phyloP scores from a whole-genome alignment of 2,797 vertebrate genomes.

The Paedocypris micromegethes region DNA sequence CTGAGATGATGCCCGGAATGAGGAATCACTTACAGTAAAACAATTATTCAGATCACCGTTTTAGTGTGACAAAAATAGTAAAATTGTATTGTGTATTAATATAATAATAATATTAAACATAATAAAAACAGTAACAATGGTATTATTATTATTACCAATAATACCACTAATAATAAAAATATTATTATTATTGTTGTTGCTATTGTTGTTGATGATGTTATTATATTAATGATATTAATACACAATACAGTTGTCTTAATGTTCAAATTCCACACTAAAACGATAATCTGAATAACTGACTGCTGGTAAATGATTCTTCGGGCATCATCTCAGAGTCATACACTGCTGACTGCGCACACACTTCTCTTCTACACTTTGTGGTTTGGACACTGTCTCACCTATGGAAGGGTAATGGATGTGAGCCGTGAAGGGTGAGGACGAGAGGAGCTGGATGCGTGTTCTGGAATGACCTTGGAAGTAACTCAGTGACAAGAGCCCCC shows the following conservation, averaged over 20 bases:
- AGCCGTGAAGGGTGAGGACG: slow-evolving; percentile 22
- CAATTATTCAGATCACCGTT: slow-evolving; percentile 35
- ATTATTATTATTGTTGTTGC: not conserved
- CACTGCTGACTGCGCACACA: slow-evolving; percentile 36
- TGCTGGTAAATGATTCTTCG: slow-evolving; percentile 40
- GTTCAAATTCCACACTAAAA: slow-evolving; percentile 42
- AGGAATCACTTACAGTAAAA: too few species aligned
- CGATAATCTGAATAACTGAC: slow-evolving; percentile 34
- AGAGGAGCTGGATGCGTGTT: slow-evolving; percentile 37
- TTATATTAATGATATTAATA: too few species aligned
- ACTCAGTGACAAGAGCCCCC: slow-evolving; percentile 43
- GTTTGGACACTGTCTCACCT: slow-evolving; percentile 42
- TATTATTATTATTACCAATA: not conserved
- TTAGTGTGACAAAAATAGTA: slow-evolving; percentile 6
- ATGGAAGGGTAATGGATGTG: slow-evolving; percentile 30
- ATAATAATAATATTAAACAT: not conserved
- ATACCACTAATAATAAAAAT: not conserved
- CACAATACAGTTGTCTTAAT: slow-evolving; percentile 1
- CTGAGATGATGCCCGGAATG: too few species aligned
- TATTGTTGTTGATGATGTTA: too few species aligned
- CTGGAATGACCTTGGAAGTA: slow-evolving; percentile 48
- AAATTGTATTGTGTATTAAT: not conserved
- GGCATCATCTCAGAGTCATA: slow-evolving; percentile 33
- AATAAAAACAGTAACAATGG: not conserved
- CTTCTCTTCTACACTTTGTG: slow-evolving; percentile 41